Base-by-base conservation (phyloP, 2,888 invertebrate species). In the Clunio marinus region DNA sequence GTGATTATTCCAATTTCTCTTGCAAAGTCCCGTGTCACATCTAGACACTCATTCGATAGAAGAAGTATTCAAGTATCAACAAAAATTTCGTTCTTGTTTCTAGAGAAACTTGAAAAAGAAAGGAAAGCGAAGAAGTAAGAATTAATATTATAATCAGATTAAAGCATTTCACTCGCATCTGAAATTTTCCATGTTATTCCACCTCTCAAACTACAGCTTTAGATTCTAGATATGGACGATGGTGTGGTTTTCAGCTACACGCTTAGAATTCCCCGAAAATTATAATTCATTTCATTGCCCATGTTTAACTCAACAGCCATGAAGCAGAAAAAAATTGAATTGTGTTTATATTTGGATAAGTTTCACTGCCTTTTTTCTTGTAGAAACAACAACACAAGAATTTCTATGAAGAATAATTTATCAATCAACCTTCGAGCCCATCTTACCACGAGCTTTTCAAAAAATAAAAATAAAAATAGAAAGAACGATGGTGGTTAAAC, bases 61-160 rank as follows among this genome's bases (percentile, higher is more conserved):
- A 20, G 8, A 8, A 51, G 7, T 8, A 2, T 17, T 51, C 8
- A 22, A 15, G 20, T 22, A n/a, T n/a, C n/a, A n/a, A n/a, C n/a
- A n/a, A n/a, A n/a, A n/a, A n/a, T n/a, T n/a, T n/a, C n/a, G n/a
- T n/a, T n/a, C n/a, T n/a, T n/a, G n/a, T n/a, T n/a, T n/a, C n/a
- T n/a, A n/a, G n/a, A n/a, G 22, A 22, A n/a, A 8, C 3, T 13
- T 41, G 15, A 17, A 17, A 51, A 7, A 51, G 22, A 17, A n/a
- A 51, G 17, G 17, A 17, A n/a, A 51, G 22, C 20, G 51, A 51
- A 17, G 17, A 22, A 17, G 41, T 7, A n/a, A 41, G 15, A 59
- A 59, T 59, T 59, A 62, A 62, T 62, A 24, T 62, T n/a, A 41
- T 62, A 62, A 62, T 62, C 62, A 62, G 62, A 62, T 62, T 62